phyloP scores from a whole-genome alignment of 2,888 invertebrate species.

The Zele albiditarsus region DNA sequence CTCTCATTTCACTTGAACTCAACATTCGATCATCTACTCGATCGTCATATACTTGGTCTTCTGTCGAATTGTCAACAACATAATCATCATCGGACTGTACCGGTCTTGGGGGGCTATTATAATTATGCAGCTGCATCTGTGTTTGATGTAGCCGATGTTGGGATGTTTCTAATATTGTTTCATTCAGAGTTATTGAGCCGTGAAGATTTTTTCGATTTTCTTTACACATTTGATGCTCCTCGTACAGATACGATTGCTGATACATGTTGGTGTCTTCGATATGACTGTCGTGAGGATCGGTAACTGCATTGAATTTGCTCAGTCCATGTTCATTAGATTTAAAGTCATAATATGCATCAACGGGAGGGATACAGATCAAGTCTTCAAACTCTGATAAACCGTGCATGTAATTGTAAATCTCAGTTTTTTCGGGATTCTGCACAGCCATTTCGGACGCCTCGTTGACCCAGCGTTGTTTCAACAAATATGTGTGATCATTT shows the following conservation, averaged over 20 bases:
- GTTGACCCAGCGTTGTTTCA: too few relatives aligned
- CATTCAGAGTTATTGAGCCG: not conserved
- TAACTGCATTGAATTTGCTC: too few relatives aligned
- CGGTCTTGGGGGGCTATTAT: not conserved
- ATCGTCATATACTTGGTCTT: not conserved
- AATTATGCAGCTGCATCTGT: not conserved
- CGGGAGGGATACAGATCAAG: too few relatives aligned
- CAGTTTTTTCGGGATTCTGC: too few relatives aligned
- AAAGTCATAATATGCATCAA: too few relatives aligned
- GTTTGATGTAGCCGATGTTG: conserved; percentile 19
- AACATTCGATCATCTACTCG: not conserved
- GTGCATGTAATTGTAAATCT: too few relatives aligned
- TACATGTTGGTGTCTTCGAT: conserved; percentile 38
- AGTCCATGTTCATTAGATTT: too few relatives aligned
- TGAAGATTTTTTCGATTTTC: conserved; percentile 19
- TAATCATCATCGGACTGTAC: not conserved
- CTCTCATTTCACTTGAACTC: conserved; percentile 20
- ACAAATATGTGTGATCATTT: too few relatives aligned
- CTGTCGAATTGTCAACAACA: not conserved
- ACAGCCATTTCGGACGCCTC: too few relatives aligned
- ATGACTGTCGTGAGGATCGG: too few relatives aligned
- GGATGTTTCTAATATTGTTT: not conserved
- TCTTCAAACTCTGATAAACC: too few relatives aligned
- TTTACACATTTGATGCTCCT: conserved; percentile 37
- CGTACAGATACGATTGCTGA: conserved; percentile 52